Evolutionary conservation across 2,888 invertebrate species (phyloP), one percentile per base, ranked within the genome.

Genomic region (Drosophila trichaetosa): DNA sequence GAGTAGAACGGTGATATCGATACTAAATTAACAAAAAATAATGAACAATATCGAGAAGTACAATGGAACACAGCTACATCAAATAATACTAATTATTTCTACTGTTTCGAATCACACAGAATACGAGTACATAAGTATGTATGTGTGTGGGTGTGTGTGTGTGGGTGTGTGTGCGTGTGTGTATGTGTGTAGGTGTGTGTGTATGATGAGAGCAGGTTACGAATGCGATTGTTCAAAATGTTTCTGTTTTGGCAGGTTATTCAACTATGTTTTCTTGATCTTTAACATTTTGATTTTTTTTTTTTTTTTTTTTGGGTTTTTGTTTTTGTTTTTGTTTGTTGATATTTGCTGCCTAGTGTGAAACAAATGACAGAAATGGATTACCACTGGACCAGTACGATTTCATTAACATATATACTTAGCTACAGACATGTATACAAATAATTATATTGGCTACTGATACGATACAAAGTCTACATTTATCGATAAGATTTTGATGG

Each of bases 101-200:
- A 85, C 83, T 46, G 53, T 42, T 48, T 84, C 87, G 85, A 85
- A 89, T 89, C 78, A 85, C 89, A 85, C 73, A 76, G 66, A 85
- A 72, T 82, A 84, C 72, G 70, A 71, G 38, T 67, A 74, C 38
- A 76, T 62, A 53, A 67, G 40, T 57, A 10, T 56, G 36, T n/a
- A 4, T 16, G 3, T 53, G 0, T 31, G 13, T 21, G 2, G 34
- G 2, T 33, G 33, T 57, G 21, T 62, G 52, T 40, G 27, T 42
- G 21, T 24, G 2, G 2, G 3, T n/a, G 5, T n/a, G 0, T n/a
- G 13, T 21, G 4, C 49, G 21, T 16, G 0, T 13, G 7, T 7
- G 21, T 21, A 7, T 27, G 16, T 0, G 6, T 21, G n/a, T 31
- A 6, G 11, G 13, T 52, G 13, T 38, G 33, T 60, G 34, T 62